These are phyloP conservation scores for Metopia argyrocephala DNA, from an alignment of 2,888 invertebrate species.

Conservation along the genomic window DNA sequence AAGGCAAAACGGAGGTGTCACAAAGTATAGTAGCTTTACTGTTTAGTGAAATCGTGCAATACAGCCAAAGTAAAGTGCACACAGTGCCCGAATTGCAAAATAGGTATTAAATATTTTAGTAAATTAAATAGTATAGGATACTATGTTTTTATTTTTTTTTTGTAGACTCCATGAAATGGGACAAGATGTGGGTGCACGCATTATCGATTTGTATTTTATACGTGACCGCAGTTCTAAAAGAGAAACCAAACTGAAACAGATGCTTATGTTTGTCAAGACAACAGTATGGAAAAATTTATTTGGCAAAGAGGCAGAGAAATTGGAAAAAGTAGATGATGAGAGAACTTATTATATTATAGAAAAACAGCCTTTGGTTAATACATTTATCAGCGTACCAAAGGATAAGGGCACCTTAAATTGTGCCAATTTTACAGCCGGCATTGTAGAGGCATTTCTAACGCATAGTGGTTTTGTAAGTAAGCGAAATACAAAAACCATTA, in stretches of 20 bases:
- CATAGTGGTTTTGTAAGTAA: conserved; percentile 98
- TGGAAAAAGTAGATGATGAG: conserved; percentile 99
- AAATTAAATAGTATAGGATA: conserved; percentile 25
- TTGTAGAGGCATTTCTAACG: conserved; percentile 96
- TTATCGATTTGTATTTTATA: conserved; percentile 95
- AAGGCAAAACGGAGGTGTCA: conserved; percentile 95
- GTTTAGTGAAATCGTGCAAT: conserved; percentile 98
- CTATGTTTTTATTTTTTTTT: background rate
- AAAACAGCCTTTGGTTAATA: conserved; percentile 97
- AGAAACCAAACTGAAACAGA: conserved; percentile 96
- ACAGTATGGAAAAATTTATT: conserved; percentile 99
- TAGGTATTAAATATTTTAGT: conserved; percentile 82
- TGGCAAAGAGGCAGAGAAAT: conserved; percentile 98
- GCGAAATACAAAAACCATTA: conserved; percentile 1
- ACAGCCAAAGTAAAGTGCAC: conserved; percentile 96
- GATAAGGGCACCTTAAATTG: conserved; percentile 98
- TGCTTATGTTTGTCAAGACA: conserved; percentile 96
- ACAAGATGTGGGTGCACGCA: conserved; percentile 94
- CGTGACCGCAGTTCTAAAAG: conserved; percentile 95
- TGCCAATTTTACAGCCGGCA: conserved; percentile 98
- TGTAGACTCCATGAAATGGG: conserved; percentile 95
- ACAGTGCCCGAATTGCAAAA: conserved; percentile 96
- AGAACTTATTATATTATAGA: conserved; percentile 99
- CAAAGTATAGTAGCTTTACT: conserved; percentile 95
- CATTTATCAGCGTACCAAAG: conserved; percentile 97